Evolutionary conservation across 2,113 vertebrate genomes (phyloP), one percentile per base, ranked within the genome.

Genomic region (Lethenteron reissneri): DNA sequence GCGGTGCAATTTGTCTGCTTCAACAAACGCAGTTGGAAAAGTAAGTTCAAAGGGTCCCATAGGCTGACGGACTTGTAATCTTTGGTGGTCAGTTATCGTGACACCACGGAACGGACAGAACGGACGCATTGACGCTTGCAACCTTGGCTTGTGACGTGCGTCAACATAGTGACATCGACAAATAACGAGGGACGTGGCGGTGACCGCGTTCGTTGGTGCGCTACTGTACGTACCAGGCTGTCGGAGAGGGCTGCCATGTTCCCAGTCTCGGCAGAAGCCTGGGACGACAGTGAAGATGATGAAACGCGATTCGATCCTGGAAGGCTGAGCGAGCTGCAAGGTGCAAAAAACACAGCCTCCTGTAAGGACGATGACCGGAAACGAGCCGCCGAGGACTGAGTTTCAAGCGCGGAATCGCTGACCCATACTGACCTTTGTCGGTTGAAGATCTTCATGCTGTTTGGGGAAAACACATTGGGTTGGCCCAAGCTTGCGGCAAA

Each of bases 231-330:
- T 68, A 85, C 78, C 73, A 89, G 78, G 64, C 84, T 83, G 73
- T 95, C 91, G 2, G 87, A 87, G 76, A 92, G 82, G 75, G 90
- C 86, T 78, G 87, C 83, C 21, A 88, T 78, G 78, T 89, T 95
- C 71, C 89, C 89, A 1, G 87, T 84, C 81, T 96, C 91, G 3
- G 89, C 92, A 70, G 91, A 95, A 3, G 89, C 84, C 75, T 94
- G 90, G 56, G 91, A 95, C 1, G 91, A 95, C 78, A 95, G 85
- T 58, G 91, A 95, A 76, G 91, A 92, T 2, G 91, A 95, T 0
- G 91, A 95, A 78, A 90, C 90, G 73, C 90, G 85, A 71, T 88
- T 88, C 1, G 88, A 87, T 59, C 88, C 88, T 75, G 90, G 86
- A 75, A 92, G 78, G 76, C 86, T 92, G 79, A 92, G 80, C 62